Conservation (phyloP, 2,113 vertebrate genomes). For the Rhabdomys dilectus region DNA sequence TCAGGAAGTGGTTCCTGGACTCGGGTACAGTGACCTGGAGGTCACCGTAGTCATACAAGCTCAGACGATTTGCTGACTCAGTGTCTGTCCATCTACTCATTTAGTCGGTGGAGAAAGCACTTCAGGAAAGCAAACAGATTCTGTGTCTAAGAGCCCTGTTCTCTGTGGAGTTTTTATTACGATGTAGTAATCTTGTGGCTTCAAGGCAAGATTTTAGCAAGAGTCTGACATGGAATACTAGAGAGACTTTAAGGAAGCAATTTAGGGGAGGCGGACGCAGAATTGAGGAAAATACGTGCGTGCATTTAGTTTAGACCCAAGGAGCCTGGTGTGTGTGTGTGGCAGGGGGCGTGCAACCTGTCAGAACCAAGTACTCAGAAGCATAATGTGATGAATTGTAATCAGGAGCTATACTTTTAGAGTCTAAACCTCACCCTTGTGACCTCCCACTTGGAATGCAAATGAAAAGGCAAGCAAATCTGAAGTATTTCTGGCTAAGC, state of each 20-base stretch:
- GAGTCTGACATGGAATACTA: neutral
- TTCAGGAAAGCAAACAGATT: neutral
- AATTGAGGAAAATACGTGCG: constrained; percentile 62
- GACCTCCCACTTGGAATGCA: constrained; percentile 66
- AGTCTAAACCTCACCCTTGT: constrained; percentile 59
- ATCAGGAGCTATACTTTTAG: constrained; percentile 59
- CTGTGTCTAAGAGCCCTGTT: neutral
- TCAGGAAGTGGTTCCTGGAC: constrained; percentile 39
- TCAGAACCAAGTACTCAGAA: constrained; percentile 77
- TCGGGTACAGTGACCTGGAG: neutral
- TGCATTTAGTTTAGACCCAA: constrained; percentile 60
- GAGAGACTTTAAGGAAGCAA: constrained; percentile 44
- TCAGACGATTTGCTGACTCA: neutral
- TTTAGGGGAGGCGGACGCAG: constrained; percentile 65
- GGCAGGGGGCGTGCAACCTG: constrained; percentile 53
- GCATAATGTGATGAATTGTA: constrained; percentile 68
- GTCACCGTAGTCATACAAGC: neutral
- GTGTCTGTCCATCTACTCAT: neutral
- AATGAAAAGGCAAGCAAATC: constrained; percentile 67
- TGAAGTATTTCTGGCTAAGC: constrained; percentile 62
- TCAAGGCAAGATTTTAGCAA: constrained; percentile 48
- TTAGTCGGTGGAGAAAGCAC: constrained; percentile 15
- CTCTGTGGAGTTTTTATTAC: constrained; percentile 30
- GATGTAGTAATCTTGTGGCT: constrained; percentile 44
- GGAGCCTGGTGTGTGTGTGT: constrained; percentile 11